Conservation (phyloP, 2,797 vertebrate genomes). For the Pseudochirops cupreus region DNA sequence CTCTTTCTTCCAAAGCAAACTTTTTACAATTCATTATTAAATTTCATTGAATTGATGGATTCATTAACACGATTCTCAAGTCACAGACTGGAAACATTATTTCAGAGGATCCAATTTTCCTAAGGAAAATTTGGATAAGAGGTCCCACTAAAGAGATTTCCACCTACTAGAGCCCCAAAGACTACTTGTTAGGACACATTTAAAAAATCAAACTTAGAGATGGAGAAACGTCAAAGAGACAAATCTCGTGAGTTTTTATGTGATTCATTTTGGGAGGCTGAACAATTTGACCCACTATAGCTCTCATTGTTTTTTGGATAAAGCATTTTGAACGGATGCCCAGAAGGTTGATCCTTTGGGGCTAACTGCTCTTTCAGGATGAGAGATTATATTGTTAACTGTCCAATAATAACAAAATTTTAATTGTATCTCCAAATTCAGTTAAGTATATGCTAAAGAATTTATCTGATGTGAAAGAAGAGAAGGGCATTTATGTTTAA, state of each 20-base stretch:
- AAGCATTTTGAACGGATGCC: background rate
- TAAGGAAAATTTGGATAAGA: background rate
- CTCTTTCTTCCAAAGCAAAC: background rate
- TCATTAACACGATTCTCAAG: background rate
- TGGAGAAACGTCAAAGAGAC: background rate
- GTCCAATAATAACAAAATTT: background rate
- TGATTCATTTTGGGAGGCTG: background rate
- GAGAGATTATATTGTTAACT: background rate
- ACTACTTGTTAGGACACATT: background rate
- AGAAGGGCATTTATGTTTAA: background rate
- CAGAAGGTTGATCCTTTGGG: background rate
- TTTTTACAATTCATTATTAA: background rate
- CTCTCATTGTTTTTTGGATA: background rate
- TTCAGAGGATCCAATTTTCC: background rate
- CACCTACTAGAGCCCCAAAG: background rate
- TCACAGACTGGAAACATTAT: background rate
- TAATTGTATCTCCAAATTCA: background rate
- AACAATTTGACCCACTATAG: background rate
- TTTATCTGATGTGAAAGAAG: background rate
- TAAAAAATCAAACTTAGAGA: background rate
- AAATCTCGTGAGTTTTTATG: background rate
- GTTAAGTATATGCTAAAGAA: background rate
- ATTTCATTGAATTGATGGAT: background rate
- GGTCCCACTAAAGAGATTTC: background rate
- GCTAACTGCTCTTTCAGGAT: background rate